Conservation (phyloP, 1,140 invertebrate species). For the Mya arenaria region DNA sequence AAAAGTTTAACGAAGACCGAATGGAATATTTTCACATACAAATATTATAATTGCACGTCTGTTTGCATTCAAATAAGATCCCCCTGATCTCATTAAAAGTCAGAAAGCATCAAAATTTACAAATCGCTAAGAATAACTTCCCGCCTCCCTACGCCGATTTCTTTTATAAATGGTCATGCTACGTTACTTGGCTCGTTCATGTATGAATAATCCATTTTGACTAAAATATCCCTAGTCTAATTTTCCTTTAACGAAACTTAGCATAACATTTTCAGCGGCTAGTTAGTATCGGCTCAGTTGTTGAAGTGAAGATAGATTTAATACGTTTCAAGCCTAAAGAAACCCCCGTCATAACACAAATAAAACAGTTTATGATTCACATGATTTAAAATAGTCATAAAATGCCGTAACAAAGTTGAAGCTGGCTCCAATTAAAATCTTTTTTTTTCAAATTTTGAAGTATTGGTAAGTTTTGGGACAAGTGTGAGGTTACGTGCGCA, state of each 20-base stretch:
- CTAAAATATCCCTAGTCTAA: conserved; percentile 41
- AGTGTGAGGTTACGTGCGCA: too few relatives aligned
- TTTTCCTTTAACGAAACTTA: conserved; percentile 44
- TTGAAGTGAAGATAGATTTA: conserved; percentile 22
- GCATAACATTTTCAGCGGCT: conserved; percentile 46
- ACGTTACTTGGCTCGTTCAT: conserved; percentile 36
- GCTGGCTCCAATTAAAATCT: too few relatives aligned
- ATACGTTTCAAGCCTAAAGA: conserved; percentile 15
- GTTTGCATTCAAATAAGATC: conserved; percentile 58
- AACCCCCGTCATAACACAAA: conserved; percentile 29
- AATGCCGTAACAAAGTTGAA: conserved; percentile 39
- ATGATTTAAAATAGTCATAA: conserved; percentile 30
- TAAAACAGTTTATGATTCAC: conserved; percentile 46
- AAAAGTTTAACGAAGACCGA: neutral
- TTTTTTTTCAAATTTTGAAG: too few relatives aligned
- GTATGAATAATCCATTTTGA: conserved; percentile 54
- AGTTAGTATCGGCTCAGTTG: conserved; percentile 43
- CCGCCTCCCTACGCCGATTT: conserved; percentile 42
- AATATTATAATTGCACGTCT: conserved; percentile 54
- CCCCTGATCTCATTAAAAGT: conserved; percentile 55
- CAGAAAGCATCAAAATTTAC: conserved; percentile 58
- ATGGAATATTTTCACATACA: conserved; percentile 30
- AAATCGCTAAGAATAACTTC: conserved; percentile 58
- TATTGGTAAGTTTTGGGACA: too few relatives aligned
- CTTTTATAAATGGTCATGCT: conserved; percentile 40